phyloP scores from a whole-genome alignment of 2,797 vertebrate genomes.

The Karalla daura region DNA sequence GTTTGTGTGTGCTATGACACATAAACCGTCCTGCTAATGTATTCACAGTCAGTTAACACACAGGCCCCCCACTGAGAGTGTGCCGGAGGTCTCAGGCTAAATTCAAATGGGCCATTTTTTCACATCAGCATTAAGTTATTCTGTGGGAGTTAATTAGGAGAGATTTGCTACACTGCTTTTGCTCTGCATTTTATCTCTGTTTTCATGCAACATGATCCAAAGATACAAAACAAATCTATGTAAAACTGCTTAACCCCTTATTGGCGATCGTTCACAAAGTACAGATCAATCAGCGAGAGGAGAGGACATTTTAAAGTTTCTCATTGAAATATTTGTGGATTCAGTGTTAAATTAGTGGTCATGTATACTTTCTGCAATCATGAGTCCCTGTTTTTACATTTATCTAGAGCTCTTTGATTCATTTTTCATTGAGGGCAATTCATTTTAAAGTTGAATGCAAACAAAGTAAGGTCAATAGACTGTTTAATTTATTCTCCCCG shows the following conservation, averaged over 20 bases:
- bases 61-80: background rate
- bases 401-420: conserved; percentile 34
- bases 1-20: background rate
- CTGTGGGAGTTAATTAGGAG: background rate
- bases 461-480: conserved; percentile 65
- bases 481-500: conserved; percentile 65
- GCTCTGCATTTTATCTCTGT: background rate
- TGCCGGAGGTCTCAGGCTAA: background rate
- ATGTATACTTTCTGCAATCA: conserved; percentile 2
- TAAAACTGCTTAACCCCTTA: background rate
- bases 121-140: background rate
- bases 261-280: background rate
- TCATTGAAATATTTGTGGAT: background rate
- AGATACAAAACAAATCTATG: background rate
- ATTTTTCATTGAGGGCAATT: conserved; percentile 50
- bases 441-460: conserved; percentile 59
- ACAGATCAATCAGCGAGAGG: no score
- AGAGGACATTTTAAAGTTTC: background rate
- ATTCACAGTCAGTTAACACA: background rate
- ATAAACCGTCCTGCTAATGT: background rate
- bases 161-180: background rate
- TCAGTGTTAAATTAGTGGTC: conserved; percentile 9
- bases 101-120: background rate
- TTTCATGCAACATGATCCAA: background rate
- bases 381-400: background rate